Evolutionary conservation across 2,888 invertebrate species (phyloP).

Genomic region (Lysandra bellargus): DNA sequence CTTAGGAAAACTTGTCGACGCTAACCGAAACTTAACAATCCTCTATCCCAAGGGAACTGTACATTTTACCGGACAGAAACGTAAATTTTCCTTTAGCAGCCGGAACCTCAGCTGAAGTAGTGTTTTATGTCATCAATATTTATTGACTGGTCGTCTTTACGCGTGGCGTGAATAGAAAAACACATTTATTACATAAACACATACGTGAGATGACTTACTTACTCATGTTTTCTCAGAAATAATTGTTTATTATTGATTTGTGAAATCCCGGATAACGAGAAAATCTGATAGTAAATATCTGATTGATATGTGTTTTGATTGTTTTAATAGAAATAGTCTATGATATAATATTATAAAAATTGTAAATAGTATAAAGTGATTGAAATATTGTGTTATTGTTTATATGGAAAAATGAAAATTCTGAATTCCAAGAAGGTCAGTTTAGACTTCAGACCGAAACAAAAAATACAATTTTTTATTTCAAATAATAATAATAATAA

Average conservation of each 20-base stretch:
- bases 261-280: background rate
- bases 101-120: background rate
- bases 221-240: conserved; percentile 5
- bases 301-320: background rate
- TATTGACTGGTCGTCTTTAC: background rate
- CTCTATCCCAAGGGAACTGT: background rate
- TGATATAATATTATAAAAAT: too few species aligned
- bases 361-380: background rate
- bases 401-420: too few species aligned
- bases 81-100: background rate
- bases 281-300: background rate
- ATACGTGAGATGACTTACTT: conserved; percentile 27
- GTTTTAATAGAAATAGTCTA: too few species aligned
- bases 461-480: too few species aligned
- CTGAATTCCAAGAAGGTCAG: too few species aligned
- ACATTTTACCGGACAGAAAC: background rate
- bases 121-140: conserved; percentile 16
- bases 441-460: too few species aligned
- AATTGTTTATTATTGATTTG: conserved; percentile 13
- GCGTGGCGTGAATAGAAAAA: conserved; percentile 20
- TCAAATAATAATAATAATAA: too few species aligned
- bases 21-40: background rate
- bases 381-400: too few species aligned
- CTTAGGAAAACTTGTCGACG: too few species aligned
- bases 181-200: conserved; percentile 25